Evolutionary conservation across 2,113 vertebrate species (phyloP).

Genomic region (Gymnocephalus cernua): DNA sequence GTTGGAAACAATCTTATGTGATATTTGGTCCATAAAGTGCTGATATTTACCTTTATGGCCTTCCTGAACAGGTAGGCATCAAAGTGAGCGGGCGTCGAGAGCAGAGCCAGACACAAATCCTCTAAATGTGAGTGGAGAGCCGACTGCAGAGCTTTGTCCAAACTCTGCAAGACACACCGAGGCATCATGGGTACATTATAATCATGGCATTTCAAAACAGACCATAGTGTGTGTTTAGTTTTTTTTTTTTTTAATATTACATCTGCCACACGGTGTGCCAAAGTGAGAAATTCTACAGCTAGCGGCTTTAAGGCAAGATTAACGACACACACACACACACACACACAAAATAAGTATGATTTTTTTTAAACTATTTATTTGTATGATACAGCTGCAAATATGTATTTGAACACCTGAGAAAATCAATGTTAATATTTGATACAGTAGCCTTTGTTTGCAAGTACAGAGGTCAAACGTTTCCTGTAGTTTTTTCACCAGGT

Average conservation of each 20-base stretch:
- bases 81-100: slow-evolving; percentile 90
- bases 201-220: neutral
- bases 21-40: neutral
- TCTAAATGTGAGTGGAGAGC: slow-evolving; percentile 87
- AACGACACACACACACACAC: too few relatives aligned
- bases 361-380: too few relatives aligned
- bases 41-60: slow-evolving; percentile 75
- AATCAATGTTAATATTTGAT: too few relatives aligned
- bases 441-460: too few relatives aligned
- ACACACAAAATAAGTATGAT: too few relatives aligned
- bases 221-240: neutral
- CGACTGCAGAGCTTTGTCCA: slow-evolving; percentile 86
- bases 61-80: slow-evolving; percentile 88
- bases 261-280: neutral
- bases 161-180: slow-evolving; percentile 75
- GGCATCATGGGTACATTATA: neutral
- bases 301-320: too few relatives aligned
- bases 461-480: too few relatives aligned
- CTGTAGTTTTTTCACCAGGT: too few relatives aligned
- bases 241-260: neutral
- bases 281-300: too few relatives aligned
- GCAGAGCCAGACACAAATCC: slow-evolving; percentile 86
- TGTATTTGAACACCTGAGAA: too few relatives aligned
- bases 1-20: too few relatives aligned
- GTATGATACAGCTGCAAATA: too few relatives aligned